phyloP scores from a whole-genome alignment of 2,888 invertebrate species.

The Ptychoptera contaminata region DNA sequence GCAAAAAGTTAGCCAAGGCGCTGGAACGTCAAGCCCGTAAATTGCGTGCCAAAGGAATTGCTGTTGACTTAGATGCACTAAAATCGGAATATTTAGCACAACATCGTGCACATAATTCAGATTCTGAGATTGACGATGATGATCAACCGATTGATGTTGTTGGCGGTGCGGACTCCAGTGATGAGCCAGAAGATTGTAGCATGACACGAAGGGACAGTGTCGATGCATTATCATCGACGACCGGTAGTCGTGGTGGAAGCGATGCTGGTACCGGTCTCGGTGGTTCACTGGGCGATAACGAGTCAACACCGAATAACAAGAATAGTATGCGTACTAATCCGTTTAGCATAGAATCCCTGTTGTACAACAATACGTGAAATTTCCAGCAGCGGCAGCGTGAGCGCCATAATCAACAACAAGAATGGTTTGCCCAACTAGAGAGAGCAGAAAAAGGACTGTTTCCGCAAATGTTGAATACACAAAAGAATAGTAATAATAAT shows the following conservation, averaged over 20 bases:
- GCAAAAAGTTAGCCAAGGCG: constrained; percentile 84
- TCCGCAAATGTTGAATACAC: no score
- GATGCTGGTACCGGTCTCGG: constrained; percentile 33
- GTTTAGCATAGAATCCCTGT: constrained; percentile 77
- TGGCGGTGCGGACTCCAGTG: constrained; percentile 62
- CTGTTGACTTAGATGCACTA: constrained; percentile 72
- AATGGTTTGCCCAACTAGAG: no score
- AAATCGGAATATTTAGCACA: constrained; percentile 74
- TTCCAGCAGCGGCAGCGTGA: no score
- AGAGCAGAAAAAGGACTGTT: no score
- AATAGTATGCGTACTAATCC: constrained; percentile 52
- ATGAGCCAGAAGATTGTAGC: constrained; percentile 48
- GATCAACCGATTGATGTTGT: constrained; percentile 72
- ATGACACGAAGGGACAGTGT: constrained; percentile 26
- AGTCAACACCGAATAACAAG: constrained; percentile 35
- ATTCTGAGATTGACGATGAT: constrained; percentile 47
- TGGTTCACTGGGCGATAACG: constrained; percentile 30
- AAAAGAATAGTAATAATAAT: no score
- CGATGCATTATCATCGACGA: constrained; percentile 2
- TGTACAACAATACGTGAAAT: constrained; percentile 38
- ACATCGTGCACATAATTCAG: constrained; percentile 46
- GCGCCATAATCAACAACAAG: no score
- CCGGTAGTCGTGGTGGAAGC: constrained; percentile 21
- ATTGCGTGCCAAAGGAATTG: constrained; percentile 77
- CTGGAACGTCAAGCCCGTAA: constrained; percentile 85